Evolutionary conservation across 2,113 vertebrate genomes (phyloP), one percentile per base, ranked within the genome.

Genomic region (Coptodon bakossiorum): DNA sequence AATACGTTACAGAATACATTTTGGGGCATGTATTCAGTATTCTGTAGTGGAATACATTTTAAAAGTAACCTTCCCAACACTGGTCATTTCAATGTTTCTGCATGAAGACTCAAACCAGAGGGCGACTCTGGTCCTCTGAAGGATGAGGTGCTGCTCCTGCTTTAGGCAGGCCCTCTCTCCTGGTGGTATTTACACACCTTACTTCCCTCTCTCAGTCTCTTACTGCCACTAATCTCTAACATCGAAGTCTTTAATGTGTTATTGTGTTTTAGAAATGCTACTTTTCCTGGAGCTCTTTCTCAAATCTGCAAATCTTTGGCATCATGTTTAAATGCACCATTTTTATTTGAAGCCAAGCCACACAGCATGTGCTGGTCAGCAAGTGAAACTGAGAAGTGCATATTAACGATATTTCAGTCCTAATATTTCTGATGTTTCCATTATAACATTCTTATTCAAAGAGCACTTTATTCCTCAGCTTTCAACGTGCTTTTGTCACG

Each of bases 371-470:
- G 8, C 68, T 0, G 24, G 6, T 73, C 22, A 73, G 68, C 68
- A 9, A 45, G 40, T 17, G 40, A 76, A 76, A 45, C 5, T 43
- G 40, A 76, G 24, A 1, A 0, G 38, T 27, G 13, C 40, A 11
- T 7, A 48, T 19, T 48, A 76, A 76, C 1, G 1, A 45, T 73
- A 17, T 73, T 48, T 76, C 38, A 6, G 27, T 24, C n/a, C 12
- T 24, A 6, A 9, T 9, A 71, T 48, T 17, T 73, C 12, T 27
- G 22, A 27, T 9, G 43, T 45, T 48, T 17, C 40, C 2, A 17
- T 17, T 17, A 10, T 0, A 66, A n/a, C 10, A 0, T 38, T n/a
- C 0, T 0, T 45, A 48, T 76, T 78, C 24, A 19, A 19, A 48
- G 6, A 48, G 40, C 43, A 31, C 22, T 50, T 19, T 31, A 19